Conservation (phyloP, 2,888 invertebrate genomes). For the Altica lythri region DNA sequence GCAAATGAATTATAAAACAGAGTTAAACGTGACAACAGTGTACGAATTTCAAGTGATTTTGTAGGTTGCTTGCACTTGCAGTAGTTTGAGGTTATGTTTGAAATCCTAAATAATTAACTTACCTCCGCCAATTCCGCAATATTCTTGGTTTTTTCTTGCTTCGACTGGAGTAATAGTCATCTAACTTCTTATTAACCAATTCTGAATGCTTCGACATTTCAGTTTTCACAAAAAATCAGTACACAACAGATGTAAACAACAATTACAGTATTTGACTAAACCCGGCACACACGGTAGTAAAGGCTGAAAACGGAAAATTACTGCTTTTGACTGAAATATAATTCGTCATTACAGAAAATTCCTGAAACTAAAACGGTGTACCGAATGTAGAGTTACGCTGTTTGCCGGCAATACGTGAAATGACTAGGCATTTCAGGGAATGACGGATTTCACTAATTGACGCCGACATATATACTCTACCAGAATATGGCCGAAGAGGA, state of each 20-base stretch:
- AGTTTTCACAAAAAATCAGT: background rate
- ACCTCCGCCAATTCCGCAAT: background rate
- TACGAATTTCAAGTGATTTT: background rate
- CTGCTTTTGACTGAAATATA: background rate
- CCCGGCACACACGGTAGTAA: background rate
- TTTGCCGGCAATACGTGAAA: slow-evolving; percentile 9
- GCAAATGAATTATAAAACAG: background rate
- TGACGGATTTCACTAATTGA: slow-evolving; percentile 11
- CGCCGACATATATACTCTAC: slow-evolving; percentile 8
- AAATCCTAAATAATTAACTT: background rate
- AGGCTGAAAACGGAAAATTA: background rate
- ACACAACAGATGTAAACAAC: background rate
- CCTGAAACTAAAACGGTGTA: no score
- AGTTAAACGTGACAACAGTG: no score
- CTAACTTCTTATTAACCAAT: background rate
- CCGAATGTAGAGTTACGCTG: slow-evolving; percentile 11
- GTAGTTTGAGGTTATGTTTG: background rate
- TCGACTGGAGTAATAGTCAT: background rate
- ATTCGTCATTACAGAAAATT: no score
- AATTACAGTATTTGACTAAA: no score
- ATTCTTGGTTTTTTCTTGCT: no score
- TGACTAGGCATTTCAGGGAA: slow-evolving; percentile 13
- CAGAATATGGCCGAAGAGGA: no score
- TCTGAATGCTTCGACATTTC: no score
- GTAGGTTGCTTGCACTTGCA: background rate